phyloP scores from a whole-genome alignment of 2,797 vertebrate species.

The Mormyrops attenuatus region DNA sequence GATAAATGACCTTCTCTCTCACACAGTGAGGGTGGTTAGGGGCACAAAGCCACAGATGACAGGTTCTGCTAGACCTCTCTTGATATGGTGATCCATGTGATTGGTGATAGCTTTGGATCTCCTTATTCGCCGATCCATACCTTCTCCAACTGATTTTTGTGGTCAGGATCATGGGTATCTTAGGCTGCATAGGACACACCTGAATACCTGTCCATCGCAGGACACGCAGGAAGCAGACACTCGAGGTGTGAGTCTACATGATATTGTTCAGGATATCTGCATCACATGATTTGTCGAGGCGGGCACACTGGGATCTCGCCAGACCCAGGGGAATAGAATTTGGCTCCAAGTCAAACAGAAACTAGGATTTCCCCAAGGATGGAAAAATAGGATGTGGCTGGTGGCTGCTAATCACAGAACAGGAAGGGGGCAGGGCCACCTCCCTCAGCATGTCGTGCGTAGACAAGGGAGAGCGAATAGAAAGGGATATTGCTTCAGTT shows the following conservation, averaged over 20 bases:
- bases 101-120: neutral
- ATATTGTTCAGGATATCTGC: neutral
- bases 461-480: neutral
- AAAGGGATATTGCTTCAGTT: neutral
- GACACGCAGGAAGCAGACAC: neutral
- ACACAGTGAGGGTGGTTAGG: neutral
- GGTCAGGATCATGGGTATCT: neutral
- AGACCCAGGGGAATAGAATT: neutral
- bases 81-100: neutral
- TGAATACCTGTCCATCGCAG: neutral
- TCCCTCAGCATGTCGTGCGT: neutral
- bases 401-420: neutral
- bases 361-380: neutral
- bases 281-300: neutral
- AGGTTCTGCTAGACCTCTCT: neutral
- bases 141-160: neutral
- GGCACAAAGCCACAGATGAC: neutral
- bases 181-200: neutral
- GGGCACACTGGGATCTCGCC: neutral
- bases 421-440: neutral
- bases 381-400: neutral
- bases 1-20: neutral
- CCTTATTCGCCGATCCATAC: neutral
- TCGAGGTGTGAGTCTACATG: too few relatives aligned
- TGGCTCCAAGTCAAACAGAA: neutral